These are phyloP conservation scores for Lamellibrachia luymesi DNA, from an alignment of 1,140 invertebrate species.

Conservation along the genomic window DNA sequence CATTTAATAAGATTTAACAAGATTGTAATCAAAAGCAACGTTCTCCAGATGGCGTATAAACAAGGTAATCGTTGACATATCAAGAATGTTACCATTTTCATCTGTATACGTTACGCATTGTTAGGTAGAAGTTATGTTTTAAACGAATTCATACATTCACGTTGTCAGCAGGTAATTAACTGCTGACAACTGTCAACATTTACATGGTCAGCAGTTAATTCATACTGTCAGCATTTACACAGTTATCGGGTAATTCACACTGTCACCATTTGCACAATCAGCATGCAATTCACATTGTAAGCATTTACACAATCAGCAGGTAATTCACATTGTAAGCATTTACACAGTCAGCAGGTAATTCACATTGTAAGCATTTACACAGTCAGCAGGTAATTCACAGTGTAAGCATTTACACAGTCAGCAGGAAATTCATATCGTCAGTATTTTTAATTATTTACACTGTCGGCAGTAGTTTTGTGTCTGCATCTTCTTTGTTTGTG, in stretches of 20 bases:
- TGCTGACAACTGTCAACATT: background rate
- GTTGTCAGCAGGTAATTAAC: no score
- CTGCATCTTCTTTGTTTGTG: background rate
- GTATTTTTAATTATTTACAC: background rate
- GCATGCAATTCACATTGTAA: background rate
- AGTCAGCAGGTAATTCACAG: background rate
- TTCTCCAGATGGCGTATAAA: background rate
- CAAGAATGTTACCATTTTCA: background rate
- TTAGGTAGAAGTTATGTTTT: background rate
- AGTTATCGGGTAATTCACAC: background rate
- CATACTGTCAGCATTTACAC: background rate
- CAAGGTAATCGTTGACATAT: background rate
- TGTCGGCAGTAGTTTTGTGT: background rate
- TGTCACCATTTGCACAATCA: background rate
- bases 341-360: background rate
- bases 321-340: background rate
- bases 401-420: background rate
- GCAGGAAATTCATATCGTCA: background rate
- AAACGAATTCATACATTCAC: background rate
- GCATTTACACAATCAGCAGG: background rate
- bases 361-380: background rate
- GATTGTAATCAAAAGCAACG: background rate
- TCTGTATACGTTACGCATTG: background rate
- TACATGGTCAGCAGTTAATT: background rate
- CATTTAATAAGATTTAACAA: background rate